Conservation (phyloP, 2,888 invertebrate species). For the Stenoptilia bipunctidactyla region DNA sequence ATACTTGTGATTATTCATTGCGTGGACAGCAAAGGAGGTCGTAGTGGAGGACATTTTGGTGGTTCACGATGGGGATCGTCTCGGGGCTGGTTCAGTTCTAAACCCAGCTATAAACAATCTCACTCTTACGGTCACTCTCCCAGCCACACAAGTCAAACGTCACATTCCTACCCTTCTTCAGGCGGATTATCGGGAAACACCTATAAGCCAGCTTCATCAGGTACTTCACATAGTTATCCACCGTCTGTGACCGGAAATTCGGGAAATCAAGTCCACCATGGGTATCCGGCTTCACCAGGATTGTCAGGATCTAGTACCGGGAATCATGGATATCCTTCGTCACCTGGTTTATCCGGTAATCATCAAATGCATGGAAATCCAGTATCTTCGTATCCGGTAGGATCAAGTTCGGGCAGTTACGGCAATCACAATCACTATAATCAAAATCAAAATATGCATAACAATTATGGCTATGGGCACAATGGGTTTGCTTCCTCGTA, state of each 20-base stretch:
- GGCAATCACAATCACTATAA: background rate
- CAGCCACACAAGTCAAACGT: constrained; percentile 3
- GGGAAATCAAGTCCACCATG: constrained; percentile 8
- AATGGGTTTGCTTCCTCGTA: background rate
- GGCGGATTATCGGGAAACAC: constrained; percentile 19
- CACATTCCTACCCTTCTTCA: constrained; percentile 16
- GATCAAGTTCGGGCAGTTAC: background rate
- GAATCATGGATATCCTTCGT: constrained; percentile 15
- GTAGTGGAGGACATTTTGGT: background rate
- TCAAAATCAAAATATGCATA: background rate
- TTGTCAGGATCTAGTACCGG: constrained; percentile 9
- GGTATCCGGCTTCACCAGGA: constrained; percentile 4
- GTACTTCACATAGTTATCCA: constrained; percentile 8
- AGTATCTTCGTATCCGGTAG: background rate
- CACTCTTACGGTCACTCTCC: constrained; percentile 14
- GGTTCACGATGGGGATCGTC: constrained; percentile 4
- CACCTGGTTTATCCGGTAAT: constrained; percentile 18
- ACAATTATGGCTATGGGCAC: background rate
- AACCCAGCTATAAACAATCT: constrained; percentile 5
- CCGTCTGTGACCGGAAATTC: constrained; percentile 9
- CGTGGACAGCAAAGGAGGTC: background rate
- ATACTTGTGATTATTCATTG: no score
- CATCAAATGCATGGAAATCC: background rate
- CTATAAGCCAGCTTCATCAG: no score
- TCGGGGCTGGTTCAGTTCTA: constrained; percentile 2